Evolutionary conservation across 2,888 invertebrate species (phyloP), one percentile per base, ranked within the genome.

Genomic region (Phasia obesa): DNA sequence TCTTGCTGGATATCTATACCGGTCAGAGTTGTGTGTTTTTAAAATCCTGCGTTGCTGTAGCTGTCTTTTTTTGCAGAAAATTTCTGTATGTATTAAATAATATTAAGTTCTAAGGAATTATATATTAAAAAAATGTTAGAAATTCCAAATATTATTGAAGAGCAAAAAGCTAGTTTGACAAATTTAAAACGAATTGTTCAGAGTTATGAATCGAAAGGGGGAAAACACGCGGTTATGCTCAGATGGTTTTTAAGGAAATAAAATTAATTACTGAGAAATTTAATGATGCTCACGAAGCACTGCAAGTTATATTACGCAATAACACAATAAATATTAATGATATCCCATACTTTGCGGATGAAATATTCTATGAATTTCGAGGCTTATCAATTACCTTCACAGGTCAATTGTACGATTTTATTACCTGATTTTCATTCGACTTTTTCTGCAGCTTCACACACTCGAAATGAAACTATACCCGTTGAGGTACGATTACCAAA

Each of bases 401-500:
- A 23, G 71, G 71, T 7, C 44, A 64, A 27, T 6, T 71, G 6
- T 13, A 51, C 15, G 64, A 71, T 38, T 31, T 64, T 53, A 9
- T 71, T 23, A 47, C n/a, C n/a, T n/a, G n/a, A n/a, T n/a, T n/a
- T n/a, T n/a, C n/a, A n/a, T n/a, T n/a, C n/a, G n/a, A n/a, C n/a
- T n/a, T n/a, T n/a, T n/a, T n/a, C n/a, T n/a, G n/a, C n/a, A n/a
- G n/a, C n/a, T n/a, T n/a, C n/a, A n/a, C n/a, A n/a, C n/a, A n/a
- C n/a, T n/a, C n/a, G n/a, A n/a, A n/a, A n/a, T n/a, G n/a, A n/a
- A n/a, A n/a, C n/a, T n/a, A n/a, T n/a, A n/a, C n/a, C n/a, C n/a
- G n/a, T n/a, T n/a, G n/a, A n/a, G n/a, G n/a, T 59, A 6, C 70
- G 81, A 17, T 65, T 81, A 15, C 77, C 73, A 1, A 78, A 70